Conservation (phyloP, 2,888 invertebrate genomes). For the Polietes domitor region DNA sequence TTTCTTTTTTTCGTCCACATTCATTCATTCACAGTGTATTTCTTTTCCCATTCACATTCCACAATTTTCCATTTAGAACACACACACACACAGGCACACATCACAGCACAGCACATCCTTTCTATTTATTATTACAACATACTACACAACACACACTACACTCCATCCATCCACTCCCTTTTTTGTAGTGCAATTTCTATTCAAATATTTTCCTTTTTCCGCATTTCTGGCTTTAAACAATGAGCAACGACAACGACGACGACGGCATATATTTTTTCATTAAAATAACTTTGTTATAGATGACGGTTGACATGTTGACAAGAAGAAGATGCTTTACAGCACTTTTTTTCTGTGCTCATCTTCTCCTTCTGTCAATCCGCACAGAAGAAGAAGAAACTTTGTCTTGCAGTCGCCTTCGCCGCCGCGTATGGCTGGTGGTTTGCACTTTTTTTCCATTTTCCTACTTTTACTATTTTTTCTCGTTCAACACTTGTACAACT, state of each 20-base stretch:
- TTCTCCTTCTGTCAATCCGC: neutral
- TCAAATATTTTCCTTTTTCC: neutral
- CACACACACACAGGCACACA: neutral
- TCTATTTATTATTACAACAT: neutral
- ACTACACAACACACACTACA: neutral
- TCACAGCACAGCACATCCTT: no score
- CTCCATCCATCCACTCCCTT: neutral
- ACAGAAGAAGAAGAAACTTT: neutral
- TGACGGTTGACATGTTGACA: constrained; percentile 6
- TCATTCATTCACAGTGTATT: neutral
- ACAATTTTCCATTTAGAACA: neutral
- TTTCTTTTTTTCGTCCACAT: neutral
- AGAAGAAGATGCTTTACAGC: neutral
- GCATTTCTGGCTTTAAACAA: neutral
- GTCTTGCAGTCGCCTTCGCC: no score
- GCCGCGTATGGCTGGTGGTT: neutral
- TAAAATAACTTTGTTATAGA: constrained; percentile 14
- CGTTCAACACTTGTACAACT: constrained; percentile 17
- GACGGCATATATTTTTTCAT: neutral
- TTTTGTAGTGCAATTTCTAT: neutral
- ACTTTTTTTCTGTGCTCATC: neutral
- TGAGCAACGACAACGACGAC: neutral
- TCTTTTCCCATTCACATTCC: neutral
- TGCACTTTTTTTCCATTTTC: constrained; percentile 13
- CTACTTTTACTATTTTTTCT: constrained; percentile 18